Evolutionary conservation across 2,113 vertebrate genomes (phyloP), one percentile per base, ranked within the genome.

Genomic region (Oreochromis aureus): DNA sequence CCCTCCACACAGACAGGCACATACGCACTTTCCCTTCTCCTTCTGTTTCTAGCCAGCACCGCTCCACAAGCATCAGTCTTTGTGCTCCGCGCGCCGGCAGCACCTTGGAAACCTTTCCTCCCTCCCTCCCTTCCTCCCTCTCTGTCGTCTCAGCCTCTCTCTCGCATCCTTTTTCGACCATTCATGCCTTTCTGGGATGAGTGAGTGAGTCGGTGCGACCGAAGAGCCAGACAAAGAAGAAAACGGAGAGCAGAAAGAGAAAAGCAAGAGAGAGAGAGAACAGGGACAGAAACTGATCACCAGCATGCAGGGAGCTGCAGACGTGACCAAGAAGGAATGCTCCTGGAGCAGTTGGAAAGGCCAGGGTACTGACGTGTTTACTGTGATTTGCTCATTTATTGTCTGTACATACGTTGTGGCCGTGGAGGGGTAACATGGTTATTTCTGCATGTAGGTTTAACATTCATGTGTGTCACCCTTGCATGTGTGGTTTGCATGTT

Each of bases 331-430:
- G 98, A 99, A 98, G 97, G 98, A 98, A 83, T 97, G 98, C 95
- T 97, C 98, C 86, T 98, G 98, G 98, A 99, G 97, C 97, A 96
- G 97, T 96, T 99, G 98, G 98, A 99, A 97, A 96, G 97, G 98
- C 96, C 98, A 99, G 97, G 98, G 98, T 99, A 98, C 94, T 91
- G 86, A 89, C 12, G 80, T 24, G 73, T 93, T 93, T 92, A 78
- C 86, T 82, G 76, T 90, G 63, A 86, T 92, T 92, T 84, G 8
- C 85, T 86, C 84, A 53, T 83, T 34, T 15, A 34, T 63, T 84
- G 69, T 85, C 55, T 84, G 88, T 86, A 83, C 80, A 80, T 69
- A 69, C 34, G 11, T 36, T 83, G 83, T 89, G 41, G 55, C 69
- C 54, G 83, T 89, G 76, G 83, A 56, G 56, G 85, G 80, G 32